Percentiles rank a stretch among this genome's conserved stretches.
Conservation (phyloP, 35 echinoderm and acorn worm genomes). For the Ophiothrix spiculata region DNA sequence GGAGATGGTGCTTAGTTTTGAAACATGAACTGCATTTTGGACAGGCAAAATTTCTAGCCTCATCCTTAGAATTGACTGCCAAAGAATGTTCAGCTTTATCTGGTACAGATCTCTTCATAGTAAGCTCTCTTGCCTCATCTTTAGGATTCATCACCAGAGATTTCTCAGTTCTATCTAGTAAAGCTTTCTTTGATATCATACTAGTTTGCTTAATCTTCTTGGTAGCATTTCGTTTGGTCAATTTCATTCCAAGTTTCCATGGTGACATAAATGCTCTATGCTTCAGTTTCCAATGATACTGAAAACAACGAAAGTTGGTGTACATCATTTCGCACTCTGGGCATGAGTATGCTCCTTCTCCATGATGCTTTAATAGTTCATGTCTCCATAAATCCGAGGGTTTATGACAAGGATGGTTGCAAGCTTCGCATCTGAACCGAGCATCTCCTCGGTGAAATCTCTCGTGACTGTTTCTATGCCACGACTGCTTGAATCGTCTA, state of each 20-base stretch:
- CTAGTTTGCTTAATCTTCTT: not conserved
- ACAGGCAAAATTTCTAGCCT: not conserved
- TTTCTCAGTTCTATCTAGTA: not conserved
- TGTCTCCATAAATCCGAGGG: not conserved
- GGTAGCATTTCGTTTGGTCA: not conserved
- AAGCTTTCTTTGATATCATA: not conserved
- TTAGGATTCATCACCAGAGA: not conserved
- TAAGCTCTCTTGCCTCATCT: not conserved
- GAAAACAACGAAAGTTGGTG: not conserved
- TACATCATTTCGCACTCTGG: not conserved
- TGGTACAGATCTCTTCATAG: too few relatives aligned
- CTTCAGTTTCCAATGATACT: slow-evolving; percentile 6
- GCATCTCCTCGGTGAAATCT: not conserved
- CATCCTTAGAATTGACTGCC: too few relatives aligned
- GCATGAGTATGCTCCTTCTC: not conserved
- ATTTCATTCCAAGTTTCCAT: too few relatives aligned
- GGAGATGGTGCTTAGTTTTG: not conserved
- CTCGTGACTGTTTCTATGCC: not conserved
- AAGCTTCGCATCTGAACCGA: not conserved
- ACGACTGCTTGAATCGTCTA: not conserved
- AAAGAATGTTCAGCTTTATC: too few relatives aligned
- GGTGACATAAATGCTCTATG: not conserved
- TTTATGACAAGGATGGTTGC: not conserved
- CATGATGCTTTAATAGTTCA: not conserved
- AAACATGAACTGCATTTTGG: not conserved